A percentile compares a stretch with the other conserved stretches of the same genome.
These are phyloP conservation scores for Suricata suricatta DNA, from an alignment of 2,113 vertebrate genomes.

Conservation along the genomic window DNA sequence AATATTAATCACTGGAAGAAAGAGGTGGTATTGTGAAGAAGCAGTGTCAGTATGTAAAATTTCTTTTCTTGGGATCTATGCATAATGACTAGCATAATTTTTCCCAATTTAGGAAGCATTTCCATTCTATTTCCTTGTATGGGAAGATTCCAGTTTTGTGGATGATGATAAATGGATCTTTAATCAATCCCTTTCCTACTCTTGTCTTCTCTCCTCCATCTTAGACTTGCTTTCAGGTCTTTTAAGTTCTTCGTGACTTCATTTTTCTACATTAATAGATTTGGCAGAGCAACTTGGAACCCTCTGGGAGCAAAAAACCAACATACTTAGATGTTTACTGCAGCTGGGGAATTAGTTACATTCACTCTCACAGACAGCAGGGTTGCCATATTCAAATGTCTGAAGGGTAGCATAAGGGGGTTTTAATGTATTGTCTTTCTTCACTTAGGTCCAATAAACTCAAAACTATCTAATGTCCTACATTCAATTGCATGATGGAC, in stretches of 20 bases:
- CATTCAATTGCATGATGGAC: not conserved
- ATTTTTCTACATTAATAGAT: slow-evolving; percentile 12
- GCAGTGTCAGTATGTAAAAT: not conserved
- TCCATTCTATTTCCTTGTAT: not conserved
- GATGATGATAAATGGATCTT: not conserved
- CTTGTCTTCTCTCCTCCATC: not conserved
- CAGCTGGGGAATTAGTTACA: not conserved
- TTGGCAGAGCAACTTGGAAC: not conserved
- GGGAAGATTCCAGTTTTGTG: not conserved
- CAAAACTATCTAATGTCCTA: not conserved
- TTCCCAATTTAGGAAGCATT: not conserved
- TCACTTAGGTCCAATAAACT: not conserved
- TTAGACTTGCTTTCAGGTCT: not conserved
- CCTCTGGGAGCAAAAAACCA: not conserved
- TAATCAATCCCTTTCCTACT: not conserved
- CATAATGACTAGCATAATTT: not conserved
- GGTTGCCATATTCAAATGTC: not conserved
- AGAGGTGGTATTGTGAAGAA: not conserved
- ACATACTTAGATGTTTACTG: slow-evolving; percentile 24
- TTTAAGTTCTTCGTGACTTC: not conserved
- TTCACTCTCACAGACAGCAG: not conserved
- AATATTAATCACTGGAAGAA: not conserved
- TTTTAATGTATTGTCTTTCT: not conserved
- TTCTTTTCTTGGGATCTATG: not conserved
- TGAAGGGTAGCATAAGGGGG: not conserved